Evolutionary conservation across 2,888 invertebrate genomes (phyloP), one percentile per base, ranked within the genome.

Genomic region (Melanostoma mellinum): DNA sequence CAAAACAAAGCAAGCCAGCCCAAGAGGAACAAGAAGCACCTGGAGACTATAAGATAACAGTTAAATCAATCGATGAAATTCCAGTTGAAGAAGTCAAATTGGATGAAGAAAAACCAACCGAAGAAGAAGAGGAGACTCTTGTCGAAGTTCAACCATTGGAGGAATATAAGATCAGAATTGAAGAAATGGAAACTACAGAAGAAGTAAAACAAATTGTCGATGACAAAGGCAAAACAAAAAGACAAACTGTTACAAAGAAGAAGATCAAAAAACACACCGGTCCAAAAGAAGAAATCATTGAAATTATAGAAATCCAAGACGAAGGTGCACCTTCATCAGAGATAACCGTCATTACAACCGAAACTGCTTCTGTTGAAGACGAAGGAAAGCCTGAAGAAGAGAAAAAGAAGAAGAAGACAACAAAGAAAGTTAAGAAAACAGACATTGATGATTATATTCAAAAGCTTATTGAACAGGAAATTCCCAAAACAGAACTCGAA

Each of bases 261-360:
- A 88, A 91, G 86, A 89, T 92, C 56, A 88, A 89, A 79, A 92
- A 92, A 82, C 89, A 90, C 61, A 85, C 89, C 20, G 92, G 92
- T 50, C 91, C 91, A n/a, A 91, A 92, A 79, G 90, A 92, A 86
- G 92, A 93, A 88, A 88, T 91, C 4, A 92, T 92, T 8, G 91
- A 92, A 88, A 91, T 92, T 68, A 88, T 90, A 48, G 92, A 88
- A 76, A 88, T 89, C 53, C 89, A 90, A 86, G 89, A 89, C 71
- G 92, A 90, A 82, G 91, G 89, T 65, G 88, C 89, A 85, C 92
- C 92, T 69, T 88, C 92, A 88, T 90, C 91, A 63, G 91, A 92
- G 73, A 90, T 93, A 5, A 90, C 90, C 8, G 90, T 92, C 0
- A 88, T 85, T 52, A 86, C 87, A 1, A 86, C 88, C 55, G 90